Conservation (phyloP, 2,888 invertebrate species). For the Synergus itoensis region DNA sequence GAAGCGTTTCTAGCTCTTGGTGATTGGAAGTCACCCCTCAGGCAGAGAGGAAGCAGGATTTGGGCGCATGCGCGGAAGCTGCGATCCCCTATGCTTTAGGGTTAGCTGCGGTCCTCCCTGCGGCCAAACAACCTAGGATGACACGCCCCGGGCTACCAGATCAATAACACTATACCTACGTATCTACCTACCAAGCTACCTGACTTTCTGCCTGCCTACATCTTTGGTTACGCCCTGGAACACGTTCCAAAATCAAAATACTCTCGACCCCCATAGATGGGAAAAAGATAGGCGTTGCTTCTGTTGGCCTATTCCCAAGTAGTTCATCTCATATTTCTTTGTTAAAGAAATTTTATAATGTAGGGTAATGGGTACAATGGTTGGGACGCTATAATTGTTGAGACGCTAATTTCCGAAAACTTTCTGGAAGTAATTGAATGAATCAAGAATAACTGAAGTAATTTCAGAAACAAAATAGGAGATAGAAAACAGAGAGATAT, state of each 20-base stretch:
- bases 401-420: too few relatives aligned
- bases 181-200: slow-evolving; percentile 60
- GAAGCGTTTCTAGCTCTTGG: slow-evolving; percentile 74
- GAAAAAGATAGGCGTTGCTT: slow-evolving; percentile 28
- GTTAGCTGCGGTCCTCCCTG: slow-evolving; percentile 78
- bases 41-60: slow-evolving; percentile 66
- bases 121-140: slow-evolving; percentile 77
- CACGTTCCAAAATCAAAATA: slow-evolving; percentile 51
- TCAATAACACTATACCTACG: slow-evolving; percentile 73
- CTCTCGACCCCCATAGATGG: background rate
- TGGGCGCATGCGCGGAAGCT: slow-evolving; percentile 69
- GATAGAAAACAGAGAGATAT: background rate
- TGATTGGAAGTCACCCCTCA: slow-evolving; percentile 77
- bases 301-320: background rate
- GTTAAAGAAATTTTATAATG: too few relatives aligned
- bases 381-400: too few relatives aligned
- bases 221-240: slow-evolving; percentile 74
- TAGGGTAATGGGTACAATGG: too few relatives aligned
- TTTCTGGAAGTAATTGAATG: background rate
- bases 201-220: slow-evolving; percentile 60
- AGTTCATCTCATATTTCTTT: background rate
- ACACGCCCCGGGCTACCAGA: slow-evolving; percentile 78
- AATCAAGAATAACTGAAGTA: background rate
- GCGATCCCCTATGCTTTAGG: slow-evolving; percentile 75
- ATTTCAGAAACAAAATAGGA: background rate